Evolutionary conservation across 2,888 invertebrate genomes (phyloP), one percentile per base, ranked within the genome.

Genomic region (Schizaphis graminum): DNA sequence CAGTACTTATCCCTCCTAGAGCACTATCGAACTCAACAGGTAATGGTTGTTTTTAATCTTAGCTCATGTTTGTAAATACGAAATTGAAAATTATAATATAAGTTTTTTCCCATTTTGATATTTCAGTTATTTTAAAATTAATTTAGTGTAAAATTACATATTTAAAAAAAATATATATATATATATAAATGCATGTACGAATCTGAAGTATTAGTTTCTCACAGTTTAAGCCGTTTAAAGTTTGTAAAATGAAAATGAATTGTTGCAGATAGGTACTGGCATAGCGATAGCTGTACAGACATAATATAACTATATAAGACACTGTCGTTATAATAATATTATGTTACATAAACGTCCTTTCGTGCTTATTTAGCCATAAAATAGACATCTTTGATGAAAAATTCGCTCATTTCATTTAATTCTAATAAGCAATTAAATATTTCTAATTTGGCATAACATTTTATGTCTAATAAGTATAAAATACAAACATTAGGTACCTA

Each of bases 1-100:
- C 97, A 56, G 96, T 96, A 95, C 96, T 97, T 94, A 95, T 96
- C 84, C 95, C 95, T 57, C 96, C 85, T 89, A 93, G 87, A 26
- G 91, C 91, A 44, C 53, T 61, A 89, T 91, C 88, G 57, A 44
- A 94, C 77, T 85, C 77, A 41, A 3, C 85, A 41, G 41, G 94
- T 94, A 94, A 91, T 61, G 0, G 21, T 56, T 61, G 0, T 57
- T 85, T 86, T 49, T 67, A 49, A 26, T 87, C n/a, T 44, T 44
- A 56, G 7, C 67, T 67, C n/a, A 26, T 47, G 44, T 61, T 5
- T 53, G 13, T 53, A 35, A n/a, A 84, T 28, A 67, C 5, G 16
- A 67, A 67, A 67, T 67, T n/a, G n/a, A n/a, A 67, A 67, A 67
- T 67, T n/a, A 67, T 16, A n/a, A n/a, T 35, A 13, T 53, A 53